Conservation (phyloP, 2,888 invertebrate species). For the Dynastes maya region DNA sequence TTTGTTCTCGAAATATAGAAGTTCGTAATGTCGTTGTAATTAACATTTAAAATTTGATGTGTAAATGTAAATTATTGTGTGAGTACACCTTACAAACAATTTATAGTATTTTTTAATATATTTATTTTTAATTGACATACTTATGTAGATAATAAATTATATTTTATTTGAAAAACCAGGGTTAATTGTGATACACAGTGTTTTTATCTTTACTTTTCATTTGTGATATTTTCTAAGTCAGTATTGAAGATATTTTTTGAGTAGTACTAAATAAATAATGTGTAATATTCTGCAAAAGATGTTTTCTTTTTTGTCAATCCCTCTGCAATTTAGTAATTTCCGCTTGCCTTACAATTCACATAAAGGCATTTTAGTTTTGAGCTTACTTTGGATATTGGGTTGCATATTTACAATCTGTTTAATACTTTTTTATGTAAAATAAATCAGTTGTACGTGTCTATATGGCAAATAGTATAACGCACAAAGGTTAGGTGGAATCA, state of each 20-base stretch:
- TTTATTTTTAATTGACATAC: slow-evolving; percentile 11
- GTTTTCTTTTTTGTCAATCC: neutral
- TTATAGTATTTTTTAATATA: slow-evolving; percentile 36
- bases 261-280: slow-evolving; percentile 36
- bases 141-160: slow-evolving; percentile 35
- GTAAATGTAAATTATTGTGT: slow-evolving; percentile 35
- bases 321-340: too few relatives aligned
- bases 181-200: slow-evolving; percentile 44
- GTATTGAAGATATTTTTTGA: slow-evolving; percentile 50
- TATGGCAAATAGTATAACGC: too few relatives aligned
- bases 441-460: too few relatives aligned
- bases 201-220: slow-evolving; percentile 34
- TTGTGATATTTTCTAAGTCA: slow-evolving; percentile 53
- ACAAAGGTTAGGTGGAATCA: too few relatives aligned
- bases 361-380: too few relatives aligned
- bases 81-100: slow-evolving; percentile 6
- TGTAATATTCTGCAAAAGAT: slow-evolving; percentile 15
- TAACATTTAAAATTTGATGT: slow-evolving; percentile 27
- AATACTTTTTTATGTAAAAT: too few relatives aligned
- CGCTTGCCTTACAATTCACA: too few relatives aligned
- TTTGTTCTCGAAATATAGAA: slow-evolving; percentile 34
- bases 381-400: too few relatives aligned
- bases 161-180: slow-evolving; percentile 45
- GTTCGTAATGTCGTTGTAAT: slow-evolving; percentile 34
- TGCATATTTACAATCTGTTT: too few relatives aligned